phyloP scores from a whole-genome alignment of 2,888 invertebrate genomes.

The Serrognathus titanus region DNA sequence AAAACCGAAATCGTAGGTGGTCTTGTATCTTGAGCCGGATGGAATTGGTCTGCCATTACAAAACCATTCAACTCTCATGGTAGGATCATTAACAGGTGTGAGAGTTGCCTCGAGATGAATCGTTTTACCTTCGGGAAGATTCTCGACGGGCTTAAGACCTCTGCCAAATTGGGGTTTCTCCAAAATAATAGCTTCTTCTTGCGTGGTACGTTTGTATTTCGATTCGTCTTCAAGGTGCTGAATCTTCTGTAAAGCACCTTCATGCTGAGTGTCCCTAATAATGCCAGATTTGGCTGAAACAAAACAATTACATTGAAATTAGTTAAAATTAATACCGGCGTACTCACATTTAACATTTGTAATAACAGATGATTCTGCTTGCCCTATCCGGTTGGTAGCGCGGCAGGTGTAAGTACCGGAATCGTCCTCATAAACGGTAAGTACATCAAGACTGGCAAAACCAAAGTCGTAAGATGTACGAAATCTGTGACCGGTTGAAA shows the following conservation, averaged over 20 bases:
- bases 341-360: constrained; percentile 77
- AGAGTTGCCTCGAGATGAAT: constrained; percentile 93
- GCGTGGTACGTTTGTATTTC: constrained; percentile 66
- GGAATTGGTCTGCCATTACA: constrained; percentile 91
- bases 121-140: constrained; percentile 80
- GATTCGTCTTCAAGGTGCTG: constrained; percentile 86
- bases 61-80: constrained; percentile 98
- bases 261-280: constrained; percentile 87
- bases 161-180: constrained; percentile 89
- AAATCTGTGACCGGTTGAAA: constrained; percentile 86
- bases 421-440: constrained; percentile 91
- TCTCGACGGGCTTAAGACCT: constrained; percentile 78
- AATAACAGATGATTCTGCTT: constrained; percentile 76
- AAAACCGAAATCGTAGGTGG: constrained; percentile 95
- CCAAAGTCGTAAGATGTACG: constrained; percentile 95
- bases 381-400: constrained; percentile 81
- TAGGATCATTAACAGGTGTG: constrained; percentile 96
- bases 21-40: constrained; percentile 92
- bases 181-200: constrained; percentile 71
- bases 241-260: constrained; percentile 88
- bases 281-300: constrained; percentile 74
- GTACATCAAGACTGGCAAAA: constrained; percentile 92
- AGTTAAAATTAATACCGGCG: neutral
- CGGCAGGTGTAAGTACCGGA: constrained; percentile 88
- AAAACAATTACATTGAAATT: neutral